phyloP scores from a whole-genome alignment of 2,113 vertebrate genomes.

The Hyla sarda region DNA sequence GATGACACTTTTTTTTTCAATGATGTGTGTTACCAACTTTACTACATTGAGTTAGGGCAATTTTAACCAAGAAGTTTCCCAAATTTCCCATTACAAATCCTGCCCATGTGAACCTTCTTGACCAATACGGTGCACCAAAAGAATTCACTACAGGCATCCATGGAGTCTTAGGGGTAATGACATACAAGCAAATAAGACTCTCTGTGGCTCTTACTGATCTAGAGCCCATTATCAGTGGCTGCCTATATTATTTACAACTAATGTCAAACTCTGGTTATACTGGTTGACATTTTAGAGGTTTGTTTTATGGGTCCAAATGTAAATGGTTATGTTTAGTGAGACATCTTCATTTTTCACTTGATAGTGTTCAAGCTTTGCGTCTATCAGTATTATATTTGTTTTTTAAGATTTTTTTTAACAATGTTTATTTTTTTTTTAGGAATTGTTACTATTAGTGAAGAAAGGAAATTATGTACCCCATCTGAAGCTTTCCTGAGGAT shows the following conservation, averaged over 20 bases:
- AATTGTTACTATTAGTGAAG: conserved; percentile 90
- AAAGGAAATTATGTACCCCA: conserved; percentile 88
- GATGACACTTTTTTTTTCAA: too few relatives aligned
- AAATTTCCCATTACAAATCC: not conserved
- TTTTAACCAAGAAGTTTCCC: too few relatives aligned
- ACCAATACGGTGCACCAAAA: not conserved
- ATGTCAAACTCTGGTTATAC: too few relatives aligned
- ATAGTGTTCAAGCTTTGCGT: too few relatives aligned
- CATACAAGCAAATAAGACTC: too few relatives aligned
- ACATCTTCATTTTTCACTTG: too few relatives aligned
- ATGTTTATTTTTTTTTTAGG: conserved; percentile 73
- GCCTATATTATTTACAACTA: not conserved
- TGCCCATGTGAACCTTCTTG: not conserved
- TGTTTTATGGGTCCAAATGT: too few relatives aligned
- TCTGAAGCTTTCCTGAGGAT: conserved; percentile 93
- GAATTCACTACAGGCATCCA: not conserved
- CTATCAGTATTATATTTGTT: too few relatives aligned
- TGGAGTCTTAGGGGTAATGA: not conserved
- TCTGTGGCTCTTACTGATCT: too few relatives aligned
- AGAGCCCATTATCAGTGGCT: not conserved
- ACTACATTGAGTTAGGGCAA: not conserved
- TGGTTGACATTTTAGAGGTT: too few relatives aligned
- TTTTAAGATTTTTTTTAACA: not conserved
- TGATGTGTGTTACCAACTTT: too few relatives aligned
- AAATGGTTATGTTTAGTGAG: too few relatives aligned